These are phyloP conservation scores for Drosophila neonasuta DNA, from an alignment of 2,888 invertebrate genomes.

Conservation along the genomic window DNA sequence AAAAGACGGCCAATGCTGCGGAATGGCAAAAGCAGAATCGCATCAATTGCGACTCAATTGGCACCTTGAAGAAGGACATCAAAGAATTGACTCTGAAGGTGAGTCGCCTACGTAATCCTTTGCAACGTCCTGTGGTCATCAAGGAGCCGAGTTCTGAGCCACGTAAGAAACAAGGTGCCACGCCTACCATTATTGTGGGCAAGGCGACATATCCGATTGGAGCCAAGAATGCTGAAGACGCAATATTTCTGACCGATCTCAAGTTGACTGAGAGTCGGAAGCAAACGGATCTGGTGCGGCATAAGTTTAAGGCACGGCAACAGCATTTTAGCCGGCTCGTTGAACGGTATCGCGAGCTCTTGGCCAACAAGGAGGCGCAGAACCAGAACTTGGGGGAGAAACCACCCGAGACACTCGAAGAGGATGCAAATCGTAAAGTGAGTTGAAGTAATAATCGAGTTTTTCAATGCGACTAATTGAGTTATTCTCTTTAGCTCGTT, in stretches of 20 bases:
- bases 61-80: constrained; percentile 88
- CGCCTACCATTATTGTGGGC: constrained; percentile 78
- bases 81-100: constrained; percentile 85
- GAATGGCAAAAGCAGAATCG: constrained; percentile 90
- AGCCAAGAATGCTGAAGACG: constrained; percentile 83
- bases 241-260: constrained; percentile 85
- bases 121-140: constrained; percentile 76
- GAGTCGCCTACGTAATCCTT: constrained; percentile 79
- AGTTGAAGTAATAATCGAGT: constrained; percentile 6
- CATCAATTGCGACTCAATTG: constrained; percentile 87
- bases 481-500: constrained; percentile 82
- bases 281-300: constrained; percentile 88
- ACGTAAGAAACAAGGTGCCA: constrained; percentile 52
- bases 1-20: constrained; percentile 91
- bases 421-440: constrained; percentile 87
- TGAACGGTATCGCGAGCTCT: constrained; percentile 85
- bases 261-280: constrained; percentile 88
- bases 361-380: constrained; percentile 84
- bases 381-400: constrained; percentile 79
- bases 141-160: constrained; percentile 69
- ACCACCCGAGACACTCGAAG: constrained; percentile 82
- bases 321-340: constrained; percentile 84
- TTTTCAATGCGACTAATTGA: background rate
- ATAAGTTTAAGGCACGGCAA: constrained; percentile 86
- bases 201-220: constrained; percentile 82